Evolutionary conservation across 2,888 invertebrate species (phyloP).

Genomic region (Trisateles emortualis): DNA sequence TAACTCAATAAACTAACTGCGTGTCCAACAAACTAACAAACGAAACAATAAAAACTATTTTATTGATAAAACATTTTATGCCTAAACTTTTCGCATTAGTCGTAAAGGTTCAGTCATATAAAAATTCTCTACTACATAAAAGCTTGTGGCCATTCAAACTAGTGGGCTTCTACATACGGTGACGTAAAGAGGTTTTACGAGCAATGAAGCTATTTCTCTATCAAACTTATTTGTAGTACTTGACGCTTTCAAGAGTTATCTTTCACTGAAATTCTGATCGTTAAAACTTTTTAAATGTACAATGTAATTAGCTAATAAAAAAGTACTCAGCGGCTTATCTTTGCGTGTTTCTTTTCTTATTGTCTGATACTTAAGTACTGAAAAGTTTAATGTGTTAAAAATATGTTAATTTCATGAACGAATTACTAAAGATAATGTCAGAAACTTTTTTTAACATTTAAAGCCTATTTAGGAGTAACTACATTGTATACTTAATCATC

Average conservation of each 20-base stretch:
- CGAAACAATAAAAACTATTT: constrained; percentile 28
- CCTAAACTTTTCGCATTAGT: constrained; percentile 21
- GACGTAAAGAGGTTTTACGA: constrained; percentile 48
- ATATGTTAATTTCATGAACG: too few relatives aligned
- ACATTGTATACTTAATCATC: too few relatives aligned
- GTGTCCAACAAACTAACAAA: too few relatives aligned
- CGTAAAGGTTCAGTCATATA: constrained; percentile 12
- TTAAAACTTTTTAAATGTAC: constrained; percentile 28
- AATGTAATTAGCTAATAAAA: constrained; percentile 33
- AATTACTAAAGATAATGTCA: too few relatives aligned
- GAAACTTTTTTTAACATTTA: too few relatives aligned
- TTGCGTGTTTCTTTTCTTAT: constrained; percentile 7
- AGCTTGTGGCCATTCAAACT: constrained; percentile 22
- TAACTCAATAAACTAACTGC: constrained; percentile 12
- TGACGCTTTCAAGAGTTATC: constrained; percentile 21
- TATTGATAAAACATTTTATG: constrained; percentile 32
- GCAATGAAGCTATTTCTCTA: constrained; percentile 42
- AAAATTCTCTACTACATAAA: constrained; percentile 21
- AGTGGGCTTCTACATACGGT: constrained; percentile 34
- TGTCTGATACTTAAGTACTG: not conserved
- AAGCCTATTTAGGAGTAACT: too few relatives aligned
- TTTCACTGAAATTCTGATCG: constrained; percentile 7
- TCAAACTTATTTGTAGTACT: constrained; percentile 42
- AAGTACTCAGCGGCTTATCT: constrained; percentile 7
- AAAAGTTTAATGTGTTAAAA: too few relatives aligned